phyloP scores from a whole-genome alignment of 2,888 invertebrate species.

The Epsilonema sp. region DNA sequence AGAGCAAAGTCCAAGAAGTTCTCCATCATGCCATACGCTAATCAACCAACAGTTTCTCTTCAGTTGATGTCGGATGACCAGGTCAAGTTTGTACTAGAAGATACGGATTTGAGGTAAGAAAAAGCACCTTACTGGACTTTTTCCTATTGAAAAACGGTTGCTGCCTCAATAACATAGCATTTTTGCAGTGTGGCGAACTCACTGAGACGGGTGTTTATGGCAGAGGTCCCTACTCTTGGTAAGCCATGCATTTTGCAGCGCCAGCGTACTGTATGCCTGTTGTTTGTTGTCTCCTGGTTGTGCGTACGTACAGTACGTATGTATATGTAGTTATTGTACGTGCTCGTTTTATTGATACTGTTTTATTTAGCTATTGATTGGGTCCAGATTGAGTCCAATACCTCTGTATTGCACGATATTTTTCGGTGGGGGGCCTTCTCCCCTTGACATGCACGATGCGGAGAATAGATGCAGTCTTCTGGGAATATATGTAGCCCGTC shows the following conservation, averaged over 20 bases:
- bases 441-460: conserved; percentile 70
- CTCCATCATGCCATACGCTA: conserved; percentile 24
- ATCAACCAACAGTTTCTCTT: conserved; percentile 55
- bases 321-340: conserved; percentile 10
- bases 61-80: conserved; percentile 82
- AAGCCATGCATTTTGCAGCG: no score
- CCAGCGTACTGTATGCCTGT: no score
- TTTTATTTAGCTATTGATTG: conserved; percentile 68
- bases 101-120: conserved; percentile 92
- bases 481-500: no score
- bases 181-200: conserved; percentile 74
- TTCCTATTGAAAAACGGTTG: no score
- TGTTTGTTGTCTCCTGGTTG: neutral
- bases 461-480: conserved; percentile 85
- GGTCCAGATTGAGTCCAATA: conserved; percentile 96
- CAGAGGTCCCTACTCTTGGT: conserved; percentile 83
- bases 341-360: neutral
- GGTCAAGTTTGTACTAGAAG: conserved; percentile 88
- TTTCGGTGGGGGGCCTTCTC: conserved; percentile 89
- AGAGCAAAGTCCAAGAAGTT: no score
- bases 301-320: neutral
- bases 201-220: conserved; percentile 83
- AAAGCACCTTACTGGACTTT: no score
- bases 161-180: neutral
- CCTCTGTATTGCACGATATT: conserved; percentile 92